These are phyloP conservation scores for Ichneumoninae sp. DNA, from an alignment of 2,888 invertebrate species.

Conservation along the genomic window DNA sequence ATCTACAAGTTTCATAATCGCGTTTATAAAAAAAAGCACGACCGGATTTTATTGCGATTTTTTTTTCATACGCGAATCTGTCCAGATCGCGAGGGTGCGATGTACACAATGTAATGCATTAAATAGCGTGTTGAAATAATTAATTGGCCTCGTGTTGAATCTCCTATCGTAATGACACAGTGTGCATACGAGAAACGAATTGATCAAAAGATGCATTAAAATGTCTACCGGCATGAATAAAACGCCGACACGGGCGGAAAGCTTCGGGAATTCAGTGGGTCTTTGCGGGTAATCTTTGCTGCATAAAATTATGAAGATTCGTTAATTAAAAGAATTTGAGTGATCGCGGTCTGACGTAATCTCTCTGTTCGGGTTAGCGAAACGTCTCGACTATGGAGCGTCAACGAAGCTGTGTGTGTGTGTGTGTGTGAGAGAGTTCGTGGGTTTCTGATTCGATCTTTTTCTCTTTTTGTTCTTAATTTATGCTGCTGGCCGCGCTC, in stretches of 20 bases:
- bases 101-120: background rate
- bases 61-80: background rate
- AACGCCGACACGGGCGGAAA: background rate
- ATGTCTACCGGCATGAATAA: slow-evolving; percentile 12
- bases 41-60: background rate
- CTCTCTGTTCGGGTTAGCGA: slow-evolving; percentile 27
- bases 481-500: background rate
- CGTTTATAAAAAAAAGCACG: background rate
- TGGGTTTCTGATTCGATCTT: slow-evolving; percentile 4
- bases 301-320: slow-evolving; percentile 31
- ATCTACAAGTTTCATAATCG: background rate
- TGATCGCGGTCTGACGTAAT: slow-evolving; percentile 18
- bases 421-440: background rate
- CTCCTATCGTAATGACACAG: slow-evolving; percentile 11
- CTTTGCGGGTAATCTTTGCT: background rate
- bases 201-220: slow-evolving; percentile 15
- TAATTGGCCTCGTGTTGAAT: slow-evolving; percentile 26
- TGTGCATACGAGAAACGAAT: background rate
- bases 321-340: slow-evolving; percentile 31
- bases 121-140: slow-evolving; percentile 18
- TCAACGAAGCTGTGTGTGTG: background rate
- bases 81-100: background rate
- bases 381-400: slow-evolving; percentile 9
- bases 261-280: slow-evolving; percentile 1
- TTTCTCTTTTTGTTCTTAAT: background rate